Percentiles rank a stretch among this genome's conserved stretches.
Evolutionary conservation across 2,888 invertebrate species (phyloP).

Genomic region (Prenolepis imparis): DNA sequence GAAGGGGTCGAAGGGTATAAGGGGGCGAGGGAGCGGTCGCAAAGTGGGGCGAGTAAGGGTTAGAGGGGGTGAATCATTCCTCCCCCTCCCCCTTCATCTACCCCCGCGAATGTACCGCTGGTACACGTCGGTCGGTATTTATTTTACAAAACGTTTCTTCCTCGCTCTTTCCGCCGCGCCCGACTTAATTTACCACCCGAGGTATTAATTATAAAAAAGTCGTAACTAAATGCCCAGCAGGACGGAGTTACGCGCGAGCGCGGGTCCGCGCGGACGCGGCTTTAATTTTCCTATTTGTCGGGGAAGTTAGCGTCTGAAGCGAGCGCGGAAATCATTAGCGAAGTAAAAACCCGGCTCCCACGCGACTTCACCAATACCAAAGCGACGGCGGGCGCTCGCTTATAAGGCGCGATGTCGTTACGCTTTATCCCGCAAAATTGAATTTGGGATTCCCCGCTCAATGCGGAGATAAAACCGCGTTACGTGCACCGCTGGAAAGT

Average conservation of each 20-base stretch:
- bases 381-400: slow-evolving; percentile 48
- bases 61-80: slow-evolving; percentile 49
- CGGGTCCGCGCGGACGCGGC: slow-evolving; percentile 76
- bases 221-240: slow-evolving; percentile 83
- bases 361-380: slow-evolving; percentile 67
- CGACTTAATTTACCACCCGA: slow-evolving; percentile 83
- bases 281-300: slow-evolving; percentile 83
- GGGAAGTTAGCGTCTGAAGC: slow-evolving; percentile 82
- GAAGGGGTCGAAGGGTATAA: slow-evolving; percentile 22
- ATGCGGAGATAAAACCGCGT: slow-evolving; percentile 56
- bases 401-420: slow-evolving; percentile 61
- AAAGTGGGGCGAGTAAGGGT: slow-evolving; percentile 47
- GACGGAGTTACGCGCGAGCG: slow-evolving; percentile 70
- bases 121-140: slow-evolving; percentile 72
- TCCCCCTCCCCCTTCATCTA: not conserved
- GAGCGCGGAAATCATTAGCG: slow-evolving; percentile 81
- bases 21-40: slow-evolving; percentile 32
- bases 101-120: slow-evolving; percentile 31
- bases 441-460: slow-evolving; percentile 57
- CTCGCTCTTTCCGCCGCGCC: slow-evolving; percentile 72
- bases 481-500: slow-evolving; percentile 46
- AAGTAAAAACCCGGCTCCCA: slow-evolving; percentile 64
- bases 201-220: slow-evolving; percentile 85
- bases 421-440: slow-evolving; percentile 53
- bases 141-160: slow-evolving; percentile 78